phyloP scores from a whole-genome alignment of 2,888 invertebrate species.

The Monopis laevigella region DNA sequence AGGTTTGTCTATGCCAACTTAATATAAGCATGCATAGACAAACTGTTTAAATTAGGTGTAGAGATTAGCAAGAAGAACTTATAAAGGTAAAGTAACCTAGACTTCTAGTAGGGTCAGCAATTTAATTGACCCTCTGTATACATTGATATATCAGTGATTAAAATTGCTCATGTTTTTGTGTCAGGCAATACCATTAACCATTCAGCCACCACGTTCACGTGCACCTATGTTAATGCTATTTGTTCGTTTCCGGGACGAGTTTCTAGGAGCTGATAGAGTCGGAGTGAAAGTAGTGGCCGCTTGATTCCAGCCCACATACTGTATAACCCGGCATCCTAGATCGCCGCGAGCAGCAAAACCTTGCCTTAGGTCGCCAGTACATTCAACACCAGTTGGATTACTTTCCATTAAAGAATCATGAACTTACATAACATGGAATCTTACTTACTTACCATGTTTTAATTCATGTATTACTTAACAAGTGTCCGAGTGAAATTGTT shows the following conservation, averaged over 20 bases:
- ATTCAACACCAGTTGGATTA: conserved; percentile 16
- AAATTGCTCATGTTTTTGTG: no score
- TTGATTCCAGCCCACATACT: conserved; percentile 15
- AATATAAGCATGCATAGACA: no score
- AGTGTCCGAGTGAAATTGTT: conserved; percentile 24
- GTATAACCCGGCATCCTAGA: conserved; percentile 13
- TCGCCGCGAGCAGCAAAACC: conserved; percentile 14
- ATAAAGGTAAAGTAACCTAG: no score
- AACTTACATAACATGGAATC: conserved; percentile 30
- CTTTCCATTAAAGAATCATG: conserved; percentile 41
- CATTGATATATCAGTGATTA: no score
- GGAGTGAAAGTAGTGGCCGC: conserved; percentile 13
- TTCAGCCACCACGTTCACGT: no score
- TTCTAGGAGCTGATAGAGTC: conserved; percentile 3
- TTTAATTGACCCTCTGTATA: no score
- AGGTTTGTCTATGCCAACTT: no score
- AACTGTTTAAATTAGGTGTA: no score
- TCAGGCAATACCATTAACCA: no score
- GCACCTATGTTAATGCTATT: no score
- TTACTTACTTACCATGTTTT: conserved; percentile 21
- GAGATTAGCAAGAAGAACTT: no score
- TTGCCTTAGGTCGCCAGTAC: conserved; percentile 1
- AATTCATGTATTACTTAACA: conserved; percentile 28
- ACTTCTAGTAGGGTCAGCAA: no score
- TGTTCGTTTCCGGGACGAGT: conserved; percentile 10